These are phyloP conservation scores for Rotaria macrura DNA, from an alignment of 2,888 invertebrate species.

Conservation along the genomic window DNA sequence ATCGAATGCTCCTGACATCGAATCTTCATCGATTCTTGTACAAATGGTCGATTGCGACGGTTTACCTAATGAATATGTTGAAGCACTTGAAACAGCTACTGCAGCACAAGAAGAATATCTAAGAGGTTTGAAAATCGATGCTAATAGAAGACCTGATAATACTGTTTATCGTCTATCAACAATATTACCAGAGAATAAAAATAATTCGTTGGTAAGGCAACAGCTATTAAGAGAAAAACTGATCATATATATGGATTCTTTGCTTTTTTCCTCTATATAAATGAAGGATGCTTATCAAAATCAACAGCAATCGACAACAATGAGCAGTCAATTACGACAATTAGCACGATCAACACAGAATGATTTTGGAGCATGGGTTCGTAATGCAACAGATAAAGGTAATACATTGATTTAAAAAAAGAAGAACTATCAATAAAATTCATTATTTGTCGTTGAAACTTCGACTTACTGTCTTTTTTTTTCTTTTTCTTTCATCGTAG, in stretches of 20 bases:
- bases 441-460: neutral
- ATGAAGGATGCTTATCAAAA: neutral
- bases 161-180: neutral
- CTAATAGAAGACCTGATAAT: neutral
- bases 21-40: neutral
- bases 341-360: neutral
- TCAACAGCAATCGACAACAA: neutral
- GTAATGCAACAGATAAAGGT: slow-evolving; percentile 12
- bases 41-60: neutral
- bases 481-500: neutral
- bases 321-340: neutral
- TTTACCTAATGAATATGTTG: neutral
- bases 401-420: neutral
- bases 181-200: neutral
- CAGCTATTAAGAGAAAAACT: neutral
- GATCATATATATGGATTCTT: neutral
- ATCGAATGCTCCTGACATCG: neutral
- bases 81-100: neutral
- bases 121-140: neutral
- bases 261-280: neutral
- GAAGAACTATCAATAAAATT: no score
- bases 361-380: neutral
- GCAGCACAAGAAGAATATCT: neutral
- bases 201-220: neutral
- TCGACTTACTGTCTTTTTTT: neutral